These are phyloP conservation scores for Tenebrio molitor DNA, from an alignment of 1,140 invertebrate genomes.

Conservation along the genomic window DNA sequence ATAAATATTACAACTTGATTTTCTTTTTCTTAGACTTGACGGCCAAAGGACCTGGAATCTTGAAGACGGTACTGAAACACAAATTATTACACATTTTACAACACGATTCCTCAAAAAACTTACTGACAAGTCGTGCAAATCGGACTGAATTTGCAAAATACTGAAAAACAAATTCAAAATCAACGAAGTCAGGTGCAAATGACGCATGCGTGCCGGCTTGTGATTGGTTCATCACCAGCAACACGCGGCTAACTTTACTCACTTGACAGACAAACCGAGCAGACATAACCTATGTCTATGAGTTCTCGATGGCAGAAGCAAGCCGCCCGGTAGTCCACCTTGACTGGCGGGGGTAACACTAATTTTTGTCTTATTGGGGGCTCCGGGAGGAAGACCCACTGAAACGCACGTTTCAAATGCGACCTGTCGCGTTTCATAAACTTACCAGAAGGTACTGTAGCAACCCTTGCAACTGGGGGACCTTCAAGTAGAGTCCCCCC, in stretches of 20 bases:
- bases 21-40: constrained; percentile 84
- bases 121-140: constrained; percentile 98
- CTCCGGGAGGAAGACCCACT: constrained; percentile 96
- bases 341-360: constrained; percentile 88
- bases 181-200: too few species aligned
- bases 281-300: constrained; percentile 96
- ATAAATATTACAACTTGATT: constrained; percentile 64
- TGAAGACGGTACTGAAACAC: constrained; percentile 86
- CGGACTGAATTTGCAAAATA: constrained; percentile 97
- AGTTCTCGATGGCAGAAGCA: constrained; percentile 98
- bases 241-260: too few species aligned
- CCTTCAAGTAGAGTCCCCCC: constrained; percentile 88
- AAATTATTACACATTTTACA: constrained; percentile 54
- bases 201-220: neutral
- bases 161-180: constrained; percentile 72
- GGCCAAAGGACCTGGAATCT: constrained; percentile 79
- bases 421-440: constrained; percentile 25
- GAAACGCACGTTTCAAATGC: constrained; percentile 61
- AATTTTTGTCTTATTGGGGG: constrained; percentile 83
- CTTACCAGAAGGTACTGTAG: constrained; percentile 92
- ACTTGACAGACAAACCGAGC: constrained; percentile 97
- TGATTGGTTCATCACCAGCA: too few species aligned
- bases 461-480: constrained; percentile 85
- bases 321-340: constrained; percentile 95
- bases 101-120: constrained; percentile 68